Conservation (phyloP, 1,140 invertebrate species). For the Mya arenaria region DNA sequence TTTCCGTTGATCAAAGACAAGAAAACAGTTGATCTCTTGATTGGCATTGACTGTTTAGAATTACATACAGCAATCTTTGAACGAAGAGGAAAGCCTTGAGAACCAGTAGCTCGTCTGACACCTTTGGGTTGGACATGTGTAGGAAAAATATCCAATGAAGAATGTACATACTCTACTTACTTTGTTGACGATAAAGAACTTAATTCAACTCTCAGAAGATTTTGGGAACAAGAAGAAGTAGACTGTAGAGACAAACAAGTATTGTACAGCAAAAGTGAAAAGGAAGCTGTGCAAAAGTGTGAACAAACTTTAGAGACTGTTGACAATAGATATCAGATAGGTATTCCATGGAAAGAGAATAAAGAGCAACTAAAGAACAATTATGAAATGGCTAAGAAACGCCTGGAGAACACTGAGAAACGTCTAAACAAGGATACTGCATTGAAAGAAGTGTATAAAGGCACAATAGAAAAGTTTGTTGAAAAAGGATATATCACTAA, state of each 20-base stretch:
- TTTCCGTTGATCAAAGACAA: background rate
- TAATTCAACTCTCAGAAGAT: background rate
- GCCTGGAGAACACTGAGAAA: conserved; percentile 39
- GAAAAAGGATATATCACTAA: conserved; percentile 6
- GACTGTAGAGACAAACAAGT: background rate
- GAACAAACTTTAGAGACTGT: background rate
- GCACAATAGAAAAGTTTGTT: background rate
- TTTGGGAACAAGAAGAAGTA: conserved; percentile 39
- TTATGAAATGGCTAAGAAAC: background rate
- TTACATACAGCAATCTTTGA: background rate
- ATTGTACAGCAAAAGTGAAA: background rate
- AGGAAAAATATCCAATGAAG: background rate
- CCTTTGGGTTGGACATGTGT: conserved; percentile 23
- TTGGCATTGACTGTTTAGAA: background rate
- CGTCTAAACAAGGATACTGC: background rate
- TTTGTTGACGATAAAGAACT: background rate
- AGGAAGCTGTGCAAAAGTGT: too few relatives aligned
- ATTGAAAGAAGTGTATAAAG: conserved; percentile 15
- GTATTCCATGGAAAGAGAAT: conserved; percentile 47
- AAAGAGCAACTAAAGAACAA: conserved; percentile 7
- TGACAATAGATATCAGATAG: background rate
- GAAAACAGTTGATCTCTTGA: conserved; percentile 13
- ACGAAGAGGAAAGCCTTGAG: background rate
- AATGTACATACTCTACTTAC: too few relatives aligned
- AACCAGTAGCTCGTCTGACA: conserved; percentile 5